Conservation (phyloP, 2,797 vertebrate species). For the Lophotriccus pileatus region DNA sequence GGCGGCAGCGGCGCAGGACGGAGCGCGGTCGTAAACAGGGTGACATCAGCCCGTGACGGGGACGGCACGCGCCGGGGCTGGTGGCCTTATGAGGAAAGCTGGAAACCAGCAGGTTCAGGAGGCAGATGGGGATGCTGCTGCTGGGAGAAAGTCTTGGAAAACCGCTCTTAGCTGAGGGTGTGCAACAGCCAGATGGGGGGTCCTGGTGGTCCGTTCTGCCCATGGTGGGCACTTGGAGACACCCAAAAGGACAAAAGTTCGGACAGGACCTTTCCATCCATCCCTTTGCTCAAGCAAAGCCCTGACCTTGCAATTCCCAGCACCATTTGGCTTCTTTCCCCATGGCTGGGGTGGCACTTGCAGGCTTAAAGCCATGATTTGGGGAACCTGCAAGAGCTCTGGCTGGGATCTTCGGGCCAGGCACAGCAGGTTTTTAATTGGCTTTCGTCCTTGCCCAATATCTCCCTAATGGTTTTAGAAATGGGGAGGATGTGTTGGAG, state of each 20-base stretch:
- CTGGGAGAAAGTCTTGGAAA: background rate
- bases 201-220: background rate
- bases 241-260: background rate
- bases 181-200: background rate
- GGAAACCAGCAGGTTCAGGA: background rate
- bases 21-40: background rate
- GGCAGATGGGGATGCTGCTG: background rate
- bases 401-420: background rate
- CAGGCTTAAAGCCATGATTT: background rate
- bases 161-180: background rate
- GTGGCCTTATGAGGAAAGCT: background rate
- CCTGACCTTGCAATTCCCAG: background rate
- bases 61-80: fast-evolving
- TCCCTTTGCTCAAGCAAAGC: background rate
- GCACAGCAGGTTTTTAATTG: background rate
- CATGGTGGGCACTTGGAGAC: background rate
- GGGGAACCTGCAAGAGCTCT: background rate
- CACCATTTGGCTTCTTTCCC: background rate
- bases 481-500: background rate
- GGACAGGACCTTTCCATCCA: background rate
- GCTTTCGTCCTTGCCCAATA: background rate
- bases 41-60: background rate
- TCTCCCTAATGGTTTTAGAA: background rate
- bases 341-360: background rate
- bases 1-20: background rate